These are phyloP conservation scores for Meandrusa payeni DNA, from an alignment of 2,888 invertebrate species.

Conservation along the genomic window DNA sequence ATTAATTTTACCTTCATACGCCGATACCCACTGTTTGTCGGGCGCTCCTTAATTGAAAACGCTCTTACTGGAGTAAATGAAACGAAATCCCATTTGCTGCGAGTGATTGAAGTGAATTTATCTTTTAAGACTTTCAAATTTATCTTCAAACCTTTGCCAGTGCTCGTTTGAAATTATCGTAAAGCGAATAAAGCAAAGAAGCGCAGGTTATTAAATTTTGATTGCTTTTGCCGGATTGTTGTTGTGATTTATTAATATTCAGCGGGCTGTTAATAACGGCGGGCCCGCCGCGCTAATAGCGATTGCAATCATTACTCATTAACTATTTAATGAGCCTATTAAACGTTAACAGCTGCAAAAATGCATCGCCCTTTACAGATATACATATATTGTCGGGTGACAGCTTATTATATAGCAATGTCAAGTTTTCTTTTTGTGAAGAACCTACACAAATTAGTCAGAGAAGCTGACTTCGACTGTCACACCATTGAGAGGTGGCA, in stretches of 20 bases:
- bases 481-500: no score
- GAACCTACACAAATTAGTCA: no score
- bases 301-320: slow-evolving; percentile 64
- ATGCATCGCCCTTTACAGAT: slow-evolving; percentile 27
- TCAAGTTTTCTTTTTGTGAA: no score
- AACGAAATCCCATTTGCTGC: slow-evolving; percentile 77
- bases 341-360: slow-evolving; percentile 40
- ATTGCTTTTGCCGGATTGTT: slow-evolving; percentile 65
- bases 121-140: slow-evolving; percentile 76
- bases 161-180: slow-evolving; percentile 53
- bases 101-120: slow-evolving; percentile 77
- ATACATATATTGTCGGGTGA: no score
- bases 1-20: slow-evolving; percentile 81
- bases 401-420: no score
- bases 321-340: slow-evolving; percentile 59
- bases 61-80: slow-evolving; percentile 76
- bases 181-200: slow-evolving; percentile 46
- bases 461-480: no score
- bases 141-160: slow-evolving; percentile 62
- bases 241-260: slow-evolving; percentile 70
- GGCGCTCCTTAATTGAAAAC: slow-evolving; percentile 78
- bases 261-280: slow-evolving; percentile 58
- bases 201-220: slow-evolving; percentile 70
- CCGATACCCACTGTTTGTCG: slow-evolving; percentile 75
- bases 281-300: slow-evolving; percentile 58